phyloP scores from a whole-genome alignment of 2,888 invertebrate genomes.

The Drosophila mayaguana region DNA sequence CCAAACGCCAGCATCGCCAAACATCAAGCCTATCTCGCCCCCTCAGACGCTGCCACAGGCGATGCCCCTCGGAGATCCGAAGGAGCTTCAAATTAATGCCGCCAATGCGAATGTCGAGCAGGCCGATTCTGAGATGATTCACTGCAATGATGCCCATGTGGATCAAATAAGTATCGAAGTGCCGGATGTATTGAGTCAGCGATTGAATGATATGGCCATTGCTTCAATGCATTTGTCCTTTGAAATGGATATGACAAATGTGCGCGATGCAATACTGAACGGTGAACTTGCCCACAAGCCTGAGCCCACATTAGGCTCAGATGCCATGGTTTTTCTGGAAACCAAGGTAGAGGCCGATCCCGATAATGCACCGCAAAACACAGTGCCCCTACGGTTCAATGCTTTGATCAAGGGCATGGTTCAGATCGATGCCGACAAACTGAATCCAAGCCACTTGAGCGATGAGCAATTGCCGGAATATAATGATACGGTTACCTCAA shows the following conservation, averaged over 20 bases:
- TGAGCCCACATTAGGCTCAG: not conserved
- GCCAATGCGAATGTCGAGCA: not conserved
- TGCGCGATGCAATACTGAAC: conserved; percentile 63
- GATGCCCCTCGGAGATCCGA: conserved; percentile 35
- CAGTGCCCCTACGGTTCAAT: conserved; percentile 72
- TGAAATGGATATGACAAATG: conserved; percentile 79
- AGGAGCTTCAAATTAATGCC: conserved; percentile 32
- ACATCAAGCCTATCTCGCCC: conserved; percentile 9
- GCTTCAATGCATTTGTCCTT: conserved; percentile 79
- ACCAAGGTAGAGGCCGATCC: conserved; percentile 59
- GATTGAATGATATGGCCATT: conserved; percentile 67
- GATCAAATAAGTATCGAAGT: conserved; percentile 57
- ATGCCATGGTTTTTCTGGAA: conserved; percentile 56
- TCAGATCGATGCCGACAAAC: conserved; percentile 69
- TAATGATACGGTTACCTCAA: conserved; percentile 75
- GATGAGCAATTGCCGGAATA: conserved; percentile 60
- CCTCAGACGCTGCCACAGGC: conserved; percentile 26
- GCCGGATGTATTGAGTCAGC: conserved; percentile 52
- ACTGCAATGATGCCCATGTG: not conserved
- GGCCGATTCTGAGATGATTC: not conserved
- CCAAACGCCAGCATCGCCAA: conserved; percentile 6
- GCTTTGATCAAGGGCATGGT: conserved; percentile 74
- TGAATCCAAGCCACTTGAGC: conserved; percentile 47
- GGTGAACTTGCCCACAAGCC: not conserved
- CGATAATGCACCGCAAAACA: not conserved